Percentiles rank a stretch among this genome's conserved stretches.
phyloP scores from a whole-genome alignment of 1,140 invertebrate species.

The Penaeus indicus region DNA sequence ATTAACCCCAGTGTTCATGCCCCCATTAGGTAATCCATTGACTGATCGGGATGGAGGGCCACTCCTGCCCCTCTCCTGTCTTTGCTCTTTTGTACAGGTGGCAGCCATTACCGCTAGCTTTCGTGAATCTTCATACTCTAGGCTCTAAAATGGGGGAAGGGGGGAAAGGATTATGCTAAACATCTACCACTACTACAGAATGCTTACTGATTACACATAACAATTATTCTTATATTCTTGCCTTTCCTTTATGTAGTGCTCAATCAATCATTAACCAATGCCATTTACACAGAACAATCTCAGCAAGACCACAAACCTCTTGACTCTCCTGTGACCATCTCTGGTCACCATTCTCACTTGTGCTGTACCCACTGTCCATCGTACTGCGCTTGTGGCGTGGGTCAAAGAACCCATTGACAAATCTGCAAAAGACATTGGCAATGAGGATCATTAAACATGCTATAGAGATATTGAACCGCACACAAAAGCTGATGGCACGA shows the following conservation, averaged over 20 bases:
- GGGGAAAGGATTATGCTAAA: background rate
- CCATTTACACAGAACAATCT: too few relatives aligned
- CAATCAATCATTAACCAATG: too few relatives aligned
- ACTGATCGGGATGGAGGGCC: conserved; percentile 22
- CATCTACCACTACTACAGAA: background rate
- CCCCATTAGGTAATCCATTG: conserved; percentile 45
- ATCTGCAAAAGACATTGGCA: conserved; percentile 64
- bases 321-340: conserved; percentile 86
- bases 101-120: conserved; percentile 50
- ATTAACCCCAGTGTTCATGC: conserved; percentile 26
- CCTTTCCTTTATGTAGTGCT: too few relatives aligned
- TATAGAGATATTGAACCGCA: background rate
- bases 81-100: conserved; percentile 48
- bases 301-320: conserved; percentile 70
- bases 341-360: conserved; percentile 84
- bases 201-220: too few relatives aligned
- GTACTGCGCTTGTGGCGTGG: conserved; percentile 78
- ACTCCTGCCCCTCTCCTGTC: conserved; percentile 48
- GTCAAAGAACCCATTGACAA: conserved; percentile 72
- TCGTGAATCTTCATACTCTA: conserved; percentile 47
- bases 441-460: background rate
- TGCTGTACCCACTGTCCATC: conserved; percentile 90
- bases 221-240: too few relatives aligned
- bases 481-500: conserved; percentile 8
- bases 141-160: conserved; percentile 29